phyloP scores from a whole-genome alignment of 2,888 invertebrate genomes.

The Carabus problematicus region DNA sequence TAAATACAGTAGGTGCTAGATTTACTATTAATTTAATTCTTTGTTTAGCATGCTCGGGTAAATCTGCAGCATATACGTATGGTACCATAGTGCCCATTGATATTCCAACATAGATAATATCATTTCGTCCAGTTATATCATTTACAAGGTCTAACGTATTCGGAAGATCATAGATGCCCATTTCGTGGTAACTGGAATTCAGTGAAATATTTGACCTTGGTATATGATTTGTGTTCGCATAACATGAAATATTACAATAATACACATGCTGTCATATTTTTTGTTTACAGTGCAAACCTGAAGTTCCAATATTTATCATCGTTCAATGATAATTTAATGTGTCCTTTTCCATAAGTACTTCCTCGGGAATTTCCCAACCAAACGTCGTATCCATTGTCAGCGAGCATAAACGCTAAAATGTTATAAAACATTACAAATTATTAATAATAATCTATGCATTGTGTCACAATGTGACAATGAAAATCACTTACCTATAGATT shows the following conservation, averaged over 20 bases:
- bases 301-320: conserved; percentile 56
- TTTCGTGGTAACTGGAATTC: conserved; percentile 49
- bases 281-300: conserved; percentile 51
- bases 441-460: too few relatives aligned
- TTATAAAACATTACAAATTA: too few relatives aligned
- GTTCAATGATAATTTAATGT: conserved; percentile 51
- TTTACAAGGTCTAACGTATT: conserved; percentile 52
- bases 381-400: conserved; percentile 63
- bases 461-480: too few relatives aligned
- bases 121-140: conserved; percentile 49
- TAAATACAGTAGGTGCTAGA: conserved; percentile 73
- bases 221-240: not conserved
- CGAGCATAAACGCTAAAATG: conserved; percentile 58
- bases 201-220: not conserved
- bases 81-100: conserved; percentile 85
- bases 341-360: conserved; percentile 54
- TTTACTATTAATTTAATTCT: conserved; percentile 69
- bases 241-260: too few relatives aligned
- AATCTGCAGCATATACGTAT: conserved; percentile 72
- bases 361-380: conserved; percentile 64
- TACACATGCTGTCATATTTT: too few relatives aligned
- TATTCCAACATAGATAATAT: conserved; percentile 81
- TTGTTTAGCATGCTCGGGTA: conserved; percentile 72
- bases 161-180: conserved; percentile 53
- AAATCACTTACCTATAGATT: conserved; percentile 54